Conservation (phyloP, 2,888 invertebrate species). For the Sarcophaga caerulescens region DNA sequence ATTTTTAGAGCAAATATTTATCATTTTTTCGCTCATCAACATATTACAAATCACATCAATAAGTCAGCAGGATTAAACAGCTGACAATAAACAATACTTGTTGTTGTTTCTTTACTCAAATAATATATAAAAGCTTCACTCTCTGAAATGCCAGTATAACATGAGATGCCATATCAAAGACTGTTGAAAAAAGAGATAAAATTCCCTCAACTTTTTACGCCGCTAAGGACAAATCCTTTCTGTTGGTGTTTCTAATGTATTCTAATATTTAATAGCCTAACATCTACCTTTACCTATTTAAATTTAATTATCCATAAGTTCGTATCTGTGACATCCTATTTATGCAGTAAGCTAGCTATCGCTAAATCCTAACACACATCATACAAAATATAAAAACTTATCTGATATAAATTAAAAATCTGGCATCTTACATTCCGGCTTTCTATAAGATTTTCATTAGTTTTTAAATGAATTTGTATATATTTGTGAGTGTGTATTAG, state of each 20-base stretch:
- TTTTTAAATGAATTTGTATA: not conserved
- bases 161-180: not conserved
- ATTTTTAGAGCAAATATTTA: not conserved
- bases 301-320: no score
- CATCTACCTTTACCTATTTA: no score
- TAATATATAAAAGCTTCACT: not conserved
- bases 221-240: no score
- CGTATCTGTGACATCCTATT: no score
- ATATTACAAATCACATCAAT: no score
- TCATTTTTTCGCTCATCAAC: not conserved
- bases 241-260: no score
- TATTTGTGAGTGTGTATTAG: not conserved
- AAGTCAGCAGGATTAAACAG: slow-evolving; percentile 9
- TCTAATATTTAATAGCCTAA: no score
- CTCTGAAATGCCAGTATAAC: not conserved
- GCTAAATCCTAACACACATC: no score
- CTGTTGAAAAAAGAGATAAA: not conserved
- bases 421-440: not conserved
- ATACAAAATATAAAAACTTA: no score
- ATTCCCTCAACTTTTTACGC: no score
- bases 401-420: no score
- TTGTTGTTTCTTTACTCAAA: not conserved
- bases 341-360: no score
- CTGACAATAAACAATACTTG: not conserved
- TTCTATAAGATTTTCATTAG: not conserved